phyloP scores from a whole-genome alignment of 2,888 invertebrate genomes.

The Lasius platythorax region DNA sequence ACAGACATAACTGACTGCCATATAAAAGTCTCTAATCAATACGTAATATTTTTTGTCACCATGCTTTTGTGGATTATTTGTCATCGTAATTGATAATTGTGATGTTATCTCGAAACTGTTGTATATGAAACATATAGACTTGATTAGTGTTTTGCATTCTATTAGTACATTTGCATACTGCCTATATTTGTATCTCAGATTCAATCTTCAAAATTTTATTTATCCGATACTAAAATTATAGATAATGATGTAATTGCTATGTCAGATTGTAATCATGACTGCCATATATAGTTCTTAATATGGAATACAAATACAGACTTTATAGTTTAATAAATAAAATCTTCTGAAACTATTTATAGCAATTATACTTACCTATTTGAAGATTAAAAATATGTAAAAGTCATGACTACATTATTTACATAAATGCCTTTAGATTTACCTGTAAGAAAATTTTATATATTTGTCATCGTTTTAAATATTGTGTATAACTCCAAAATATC shows the following conservation, averaged over 20 bases:
- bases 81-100: conserved; percentile 15
- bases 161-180: not conserved
- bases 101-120: conserved; percentile 2
- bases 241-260: not conserved
- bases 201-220: conserved; percentile 16
- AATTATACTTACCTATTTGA: not conserved
- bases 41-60: not conserved
- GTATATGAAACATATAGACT: conserved; percentile 5
- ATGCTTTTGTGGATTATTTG: not conserved
- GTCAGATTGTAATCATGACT: not conserved
- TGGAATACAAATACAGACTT: conserved; percentile 2
- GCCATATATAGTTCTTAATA: conserved; percentile 23
- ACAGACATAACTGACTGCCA: conserved; percentile 15
- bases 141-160: not conserved
- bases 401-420: not conserved
- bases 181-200: not conserved
- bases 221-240: not conserved
- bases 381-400: conserved; percentile 22
- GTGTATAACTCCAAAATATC: not conserved
- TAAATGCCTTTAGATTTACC: not conserved
- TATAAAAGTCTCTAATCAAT: not conserved
- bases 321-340: conserved; percentile 14
- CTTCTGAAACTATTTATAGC: conserved; percentile 11
- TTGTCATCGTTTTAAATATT: not conserved
- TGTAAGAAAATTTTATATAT: not conserved